Evolutionary conservation across 2,797 vertebrate genomes (phyloP), one percentile per base, ranked within the genome.

Genomic region (Falco peregrinus): DNA sequence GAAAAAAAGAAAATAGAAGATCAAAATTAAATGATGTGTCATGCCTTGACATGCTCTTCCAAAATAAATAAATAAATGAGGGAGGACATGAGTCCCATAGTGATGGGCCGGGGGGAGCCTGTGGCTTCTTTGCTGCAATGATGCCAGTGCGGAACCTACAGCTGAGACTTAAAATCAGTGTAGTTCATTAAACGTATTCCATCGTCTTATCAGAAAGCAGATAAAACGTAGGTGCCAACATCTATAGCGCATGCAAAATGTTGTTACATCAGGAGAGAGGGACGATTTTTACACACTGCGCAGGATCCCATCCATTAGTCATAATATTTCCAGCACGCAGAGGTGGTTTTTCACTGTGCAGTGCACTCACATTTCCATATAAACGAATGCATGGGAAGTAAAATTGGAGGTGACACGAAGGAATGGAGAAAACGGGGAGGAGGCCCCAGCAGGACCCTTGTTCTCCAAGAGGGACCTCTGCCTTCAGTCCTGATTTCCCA

Each of bases 91-190:
- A 85, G 54, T 57, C 57, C 57, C 11, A 0, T 2, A 33, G 70
- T 6, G 1, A 16, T 8, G 57, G 75, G 43, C 17, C 1, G 6
- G 56, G 26, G 45, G 37, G 19, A 68, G 65, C 48, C 68, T 83
- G 79, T 53, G 83, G 76, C 88, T 80, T 24, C 79, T 73, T 84
- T 2, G 0, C 53, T 54, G n/a, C 53, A 12, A 2, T 0, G 0
- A 6, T 29, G 59, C 54, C 56, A 21, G 64, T 0, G 0, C 47
- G 43, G 39, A 71, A 63, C 28, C 39, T n/a, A 9, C 2, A 0
- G 16, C 35, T 48, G 75, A 68, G 50, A 15, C 41, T 25, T 11
- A 15, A 60, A 53, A 48, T 28, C 64, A 2, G 37, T 14, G 56
- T 25, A 7, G 31, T 61, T 93, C 0, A 0, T 79, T 69, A 29